Conservation (phyloP, 1,140 invertebrate genomes). For the Cydia splendana region DNA sequence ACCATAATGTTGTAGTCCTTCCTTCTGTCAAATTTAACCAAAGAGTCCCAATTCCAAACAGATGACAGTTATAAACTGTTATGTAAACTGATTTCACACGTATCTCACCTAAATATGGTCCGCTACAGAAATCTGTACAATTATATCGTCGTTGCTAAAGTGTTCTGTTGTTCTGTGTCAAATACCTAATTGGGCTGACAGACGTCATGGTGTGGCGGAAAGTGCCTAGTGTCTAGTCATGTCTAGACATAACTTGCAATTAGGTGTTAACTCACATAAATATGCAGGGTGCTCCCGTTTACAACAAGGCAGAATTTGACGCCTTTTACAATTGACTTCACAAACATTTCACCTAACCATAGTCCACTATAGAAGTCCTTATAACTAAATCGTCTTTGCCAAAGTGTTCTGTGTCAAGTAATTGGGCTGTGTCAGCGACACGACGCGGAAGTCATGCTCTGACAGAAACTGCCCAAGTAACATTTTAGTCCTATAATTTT, state of each 20-base stretch:
- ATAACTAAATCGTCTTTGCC: background rate
- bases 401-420: constrained; percentile 4
- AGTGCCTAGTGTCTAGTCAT: background rate
- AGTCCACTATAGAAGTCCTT: background rate
- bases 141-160: background rate
- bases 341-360: too few relatives aligned
- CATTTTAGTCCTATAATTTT: too few relatives aligned
- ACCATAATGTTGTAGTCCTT: too few relatives aligned
- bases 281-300: too few relatives aligned
- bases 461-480: too few relatives aligned
- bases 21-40: too few relatives aligned
- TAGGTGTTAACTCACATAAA: background rate
- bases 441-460: constrained; percentile 15
- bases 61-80: too few relatives aligned
- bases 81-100: too few relatives aligned
- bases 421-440: constrained; percentile 18
- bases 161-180: background rate
- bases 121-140: background rate
- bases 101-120: background rate
- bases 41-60: too few relatives aligned
- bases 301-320: too few relatives aligned
- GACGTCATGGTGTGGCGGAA: background rate
- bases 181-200: background rate
- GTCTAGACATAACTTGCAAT: background rate
- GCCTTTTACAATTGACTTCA: too few relatives aligned